These are phyloP conservation scores for Pitangus sulphuratus DNA, from an alignment of 2,797 vertebrate genomes.

Conservation along the genomic window DNA sequence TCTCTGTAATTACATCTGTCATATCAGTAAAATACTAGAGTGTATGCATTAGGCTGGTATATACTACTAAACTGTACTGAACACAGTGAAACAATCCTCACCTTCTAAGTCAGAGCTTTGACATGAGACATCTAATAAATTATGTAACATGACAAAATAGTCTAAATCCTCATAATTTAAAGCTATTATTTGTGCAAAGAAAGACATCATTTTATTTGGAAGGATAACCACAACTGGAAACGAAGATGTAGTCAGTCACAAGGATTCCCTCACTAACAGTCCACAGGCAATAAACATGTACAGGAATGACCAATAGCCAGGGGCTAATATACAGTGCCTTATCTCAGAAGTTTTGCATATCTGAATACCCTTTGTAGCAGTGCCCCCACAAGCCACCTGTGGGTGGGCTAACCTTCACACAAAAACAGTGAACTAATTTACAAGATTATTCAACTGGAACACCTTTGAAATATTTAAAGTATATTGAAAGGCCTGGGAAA, in stretches of 20 bases:
- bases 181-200: not conserved
- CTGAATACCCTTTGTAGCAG: not conserved
- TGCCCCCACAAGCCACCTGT: not conserved
- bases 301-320: not conserved
- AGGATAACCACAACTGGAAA: not conserved
- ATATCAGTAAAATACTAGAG: not conserved
- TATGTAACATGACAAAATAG: not conserved
- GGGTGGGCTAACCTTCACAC: not conserved
- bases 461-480: not conserved
- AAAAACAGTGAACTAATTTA: not conserved
- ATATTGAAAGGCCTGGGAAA: not conserved
- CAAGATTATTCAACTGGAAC: not conserved
- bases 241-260: not conserved
- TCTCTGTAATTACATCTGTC: not conserved
- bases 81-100: not conserved
- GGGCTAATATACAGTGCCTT: not conserved
- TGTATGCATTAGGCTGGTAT: not conserved
- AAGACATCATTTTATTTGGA: not conserved
- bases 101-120: not conserved
- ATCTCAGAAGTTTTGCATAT: not conserved
- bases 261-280: not conserved
- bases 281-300: not conserved
- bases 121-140: not conserved
- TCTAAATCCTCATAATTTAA: not conserved
- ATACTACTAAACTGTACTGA: not conserved